Evolutionary conservation across 2,113 vertebrate genomes (phyloP).

Genomic region (Passer montanus): DNA sequence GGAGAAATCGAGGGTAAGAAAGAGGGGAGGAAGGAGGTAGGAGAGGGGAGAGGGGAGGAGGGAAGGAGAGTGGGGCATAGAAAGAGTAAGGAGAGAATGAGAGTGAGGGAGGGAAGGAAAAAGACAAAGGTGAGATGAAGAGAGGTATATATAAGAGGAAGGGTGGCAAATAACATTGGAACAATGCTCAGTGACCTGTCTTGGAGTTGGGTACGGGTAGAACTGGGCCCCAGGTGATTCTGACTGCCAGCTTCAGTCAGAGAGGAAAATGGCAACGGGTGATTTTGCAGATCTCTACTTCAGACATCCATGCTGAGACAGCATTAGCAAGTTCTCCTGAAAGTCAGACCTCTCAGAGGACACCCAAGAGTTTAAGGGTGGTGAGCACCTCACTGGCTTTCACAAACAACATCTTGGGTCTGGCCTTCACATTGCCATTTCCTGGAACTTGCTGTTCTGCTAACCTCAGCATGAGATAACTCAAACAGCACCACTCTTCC

Average conservation of each 20-base stretch:
- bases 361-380: not conserved
- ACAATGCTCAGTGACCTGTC: not conserved
- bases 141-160: not conserved
- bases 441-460: slow-evolving; percentile 1
- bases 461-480: not conserved
- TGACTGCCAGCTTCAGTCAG: not conserved
- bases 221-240: not conserved
- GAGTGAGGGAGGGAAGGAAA: not conserved
- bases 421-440: not conserved
- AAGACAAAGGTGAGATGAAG: not conserved
- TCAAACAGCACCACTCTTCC: not conserved
- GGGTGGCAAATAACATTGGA: not conserved
- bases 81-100: not conserved
- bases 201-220: not conserved
- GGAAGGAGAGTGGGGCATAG: not conserved
- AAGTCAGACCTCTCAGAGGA: not conserved
- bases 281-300: not conserved
- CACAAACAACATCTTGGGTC: not conserved
- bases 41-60: not conserved
- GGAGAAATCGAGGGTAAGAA: not conserved
- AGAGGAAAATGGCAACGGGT: not conserved
- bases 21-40: not conserved
- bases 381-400: not conserved
- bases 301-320: not conserved
- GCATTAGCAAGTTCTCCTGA: not conserved